These are phyloP conservation scores for Leuctra nigra DNA, from an alignment of 2,888 invertebrate species.

Conservation along the genomic window DNA sequence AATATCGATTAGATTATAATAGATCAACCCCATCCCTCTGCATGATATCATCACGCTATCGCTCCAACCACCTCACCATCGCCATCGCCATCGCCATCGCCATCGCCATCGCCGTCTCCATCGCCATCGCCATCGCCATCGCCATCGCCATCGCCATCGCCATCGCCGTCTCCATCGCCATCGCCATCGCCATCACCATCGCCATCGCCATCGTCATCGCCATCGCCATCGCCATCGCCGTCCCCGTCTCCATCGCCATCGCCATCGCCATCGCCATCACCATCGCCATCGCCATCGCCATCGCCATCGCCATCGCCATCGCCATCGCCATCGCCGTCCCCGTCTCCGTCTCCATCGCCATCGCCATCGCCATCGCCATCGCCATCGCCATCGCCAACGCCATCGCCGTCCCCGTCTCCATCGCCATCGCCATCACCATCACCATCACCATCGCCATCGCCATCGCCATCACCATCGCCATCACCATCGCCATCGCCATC, in stretches of 20 bases:
- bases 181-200: neutral
- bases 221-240: neutral
- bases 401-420: neutral
- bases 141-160: neutral
- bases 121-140: neutral
- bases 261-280: neutral
- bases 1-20: too few species aligned
- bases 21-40: too few species aligned
- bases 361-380: neutral
- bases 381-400: neutral
- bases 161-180: neutral
- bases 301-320: neutral
- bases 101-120: neutral
- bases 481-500: neutral
- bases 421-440: neutral
- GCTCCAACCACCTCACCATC: neutral
- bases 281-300: neutral
- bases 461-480: neutral
- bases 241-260: neutral
- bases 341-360: neutral
- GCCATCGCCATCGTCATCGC: neutral
- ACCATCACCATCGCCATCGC: neutral
- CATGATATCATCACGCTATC: neutral
- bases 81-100: neutral
- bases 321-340: neutral